phyloP scores from a whole-genome alignment of 1,140 invertebrate genomes.

The Zophobas morio region DNA sequence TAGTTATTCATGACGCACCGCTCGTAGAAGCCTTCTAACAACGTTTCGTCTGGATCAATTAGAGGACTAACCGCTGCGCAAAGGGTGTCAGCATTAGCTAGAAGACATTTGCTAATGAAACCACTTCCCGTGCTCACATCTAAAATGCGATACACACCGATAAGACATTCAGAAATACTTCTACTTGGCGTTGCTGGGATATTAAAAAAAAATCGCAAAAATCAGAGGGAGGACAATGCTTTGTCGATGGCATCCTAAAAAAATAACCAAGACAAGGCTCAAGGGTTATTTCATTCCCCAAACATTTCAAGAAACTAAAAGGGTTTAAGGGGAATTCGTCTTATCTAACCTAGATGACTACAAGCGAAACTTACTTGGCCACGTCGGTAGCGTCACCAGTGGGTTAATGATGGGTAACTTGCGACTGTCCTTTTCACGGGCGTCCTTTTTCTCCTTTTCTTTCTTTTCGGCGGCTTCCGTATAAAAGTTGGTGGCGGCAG shows the following conservation, averaged over 20 bases:
- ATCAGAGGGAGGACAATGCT: conserved; percentile 36
- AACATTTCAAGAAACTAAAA: conserved; percentile 29
- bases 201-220: conserved; percentile 34
- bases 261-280: conserved; percentile 35
- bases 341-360: conserved; percentile 4
- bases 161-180: conserved; percentile 45
- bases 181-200: conserved; percentile 43
- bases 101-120: conserved; percentile 90
- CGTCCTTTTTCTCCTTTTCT: conserved; percentile 62
- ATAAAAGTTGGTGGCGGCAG: conserved; percentile 68
- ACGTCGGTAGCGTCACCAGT: conserved; percentile 85
- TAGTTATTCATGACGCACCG: conserved; percentile 99
- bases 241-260: conserved; percentile 40
- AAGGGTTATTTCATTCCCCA: conserved; percentile 31
- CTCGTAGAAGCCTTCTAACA: conserved; percentile 93
- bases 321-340: conserved; percentile 13
- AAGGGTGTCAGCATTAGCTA: conserved; percentile 96
- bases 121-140: conserved; percentile 79
- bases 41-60: conserved; percentile 92
- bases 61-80: conserved; percentile 95
- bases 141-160: conserved; percentile 61
- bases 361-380: conserved; percentile 81
- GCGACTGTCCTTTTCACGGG: conserved; percentile 67
- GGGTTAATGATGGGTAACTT: conserved; percentile 93
- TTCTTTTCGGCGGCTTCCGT: conserved; percentile 63